phyloP scores from a whole-genome alignment of 2,113 vertebrate species.

The Antigone vipio region DNA sequence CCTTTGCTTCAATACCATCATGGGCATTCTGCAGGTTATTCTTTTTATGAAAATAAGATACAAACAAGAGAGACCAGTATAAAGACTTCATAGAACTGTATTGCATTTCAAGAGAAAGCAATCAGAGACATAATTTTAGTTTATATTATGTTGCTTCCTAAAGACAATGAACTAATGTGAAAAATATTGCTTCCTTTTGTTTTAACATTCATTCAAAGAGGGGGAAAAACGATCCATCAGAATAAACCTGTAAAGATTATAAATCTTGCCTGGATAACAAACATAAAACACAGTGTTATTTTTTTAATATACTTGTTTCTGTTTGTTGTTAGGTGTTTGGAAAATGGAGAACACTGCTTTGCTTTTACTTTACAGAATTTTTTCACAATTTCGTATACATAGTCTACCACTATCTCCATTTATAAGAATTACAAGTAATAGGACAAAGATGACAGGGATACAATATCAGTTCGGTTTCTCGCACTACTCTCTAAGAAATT shows the following conservation, averaged over 20 bases:
- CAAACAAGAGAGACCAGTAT: background rate
- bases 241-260: background rate
- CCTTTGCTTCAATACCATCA: background rate
- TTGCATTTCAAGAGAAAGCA: background rate
- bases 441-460: background rate
- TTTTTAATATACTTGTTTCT: background rate
- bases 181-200: background rate
- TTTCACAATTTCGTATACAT: background rate
- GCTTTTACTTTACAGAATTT: background rate
- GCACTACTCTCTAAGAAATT: background rate
- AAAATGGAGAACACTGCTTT: background rate
- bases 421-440: background rate
- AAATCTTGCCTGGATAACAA: background rate
- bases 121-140: background rate
- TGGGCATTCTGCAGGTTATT: background rate
- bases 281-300: background rate
- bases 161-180: background rate
- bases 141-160: background rate
- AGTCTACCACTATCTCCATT: background rate
- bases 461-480: background rate
- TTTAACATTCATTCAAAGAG: background rate
- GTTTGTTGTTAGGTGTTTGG: background rate
- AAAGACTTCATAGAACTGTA: background rate
- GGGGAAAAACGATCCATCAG: background rate
- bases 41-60: background rate